Percentiles rank a stretch among this genome's conserved stretches.
phyloP scores from a whole-genome alignment of 92 coral and sea anemone genomes.

The Meandrina meandrites region DNA sequence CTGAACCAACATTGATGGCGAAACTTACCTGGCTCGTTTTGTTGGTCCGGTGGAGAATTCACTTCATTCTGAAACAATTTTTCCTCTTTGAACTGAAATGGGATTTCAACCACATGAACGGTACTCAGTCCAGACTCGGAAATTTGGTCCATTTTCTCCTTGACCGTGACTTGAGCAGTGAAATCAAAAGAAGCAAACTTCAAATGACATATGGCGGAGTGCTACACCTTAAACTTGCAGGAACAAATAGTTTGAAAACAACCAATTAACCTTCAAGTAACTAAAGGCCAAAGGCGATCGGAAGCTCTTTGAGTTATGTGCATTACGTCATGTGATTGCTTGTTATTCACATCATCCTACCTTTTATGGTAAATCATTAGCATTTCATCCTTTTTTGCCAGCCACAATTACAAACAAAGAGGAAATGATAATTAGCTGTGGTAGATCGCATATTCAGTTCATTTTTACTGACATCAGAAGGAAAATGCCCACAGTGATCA shows the following conservation, averaged over 20 bases:
- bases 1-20: background rate
- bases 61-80: background rate
- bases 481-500: too few species aligned
- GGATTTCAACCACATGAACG: background rate
- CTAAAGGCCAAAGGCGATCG: background rate
- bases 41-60: background rate
- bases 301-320: background rate
- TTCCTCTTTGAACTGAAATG: background rate
- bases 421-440: background rate
- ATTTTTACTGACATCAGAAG: background rate
- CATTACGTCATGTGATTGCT: background rate
- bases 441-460: too few species aligned
- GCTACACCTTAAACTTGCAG: background rate
- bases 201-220: background rate
- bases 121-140: background rate
- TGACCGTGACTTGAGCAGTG: background rate
- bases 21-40: background rate
- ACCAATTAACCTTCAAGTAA: background rate
- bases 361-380: background rate
- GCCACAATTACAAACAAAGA: too few species aligned
- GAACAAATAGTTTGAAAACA: background rate
- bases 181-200: background rate
- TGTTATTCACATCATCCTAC: background rate
- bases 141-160: background rate
- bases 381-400: background rate